Evolutionary conservation across 2,113 vertebrate genomes (phyloP), one percentile per base, ranked within the genome.

Genomic region (Dolichotis patagonum): DNA sequence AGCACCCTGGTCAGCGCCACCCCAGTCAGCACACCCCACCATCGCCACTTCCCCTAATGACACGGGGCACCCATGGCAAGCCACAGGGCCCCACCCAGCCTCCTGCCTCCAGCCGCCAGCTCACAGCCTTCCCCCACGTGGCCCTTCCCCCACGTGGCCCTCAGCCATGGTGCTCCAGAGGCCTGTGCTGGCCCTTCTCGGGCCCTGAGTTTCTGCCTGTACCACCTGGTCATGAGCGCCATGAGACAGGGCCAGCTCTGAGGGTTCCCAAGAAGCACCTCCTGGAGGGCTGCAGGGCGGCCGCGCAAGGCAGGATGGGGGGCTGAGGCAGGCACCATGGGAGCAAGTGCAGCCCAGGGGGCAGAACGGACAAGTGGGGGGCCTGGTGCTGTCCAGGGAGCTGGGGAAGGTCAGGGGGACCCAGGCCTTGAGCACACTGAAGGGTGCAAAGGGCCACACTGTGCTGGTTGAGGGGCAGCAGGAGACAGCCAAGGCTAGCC

Each of bases 31-130:
- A 0, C 32, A 19, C 38, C 38, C 63, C 12, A n/a, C 19, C 11
- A 3, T 35, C 0, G 5, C 38, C 0, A 8, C 7, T 22, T 49
- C 71, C 75, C 5, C 5, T 2, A 43, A 11, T 3, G 22, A 7
- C 41, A 28, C 35, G 5, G 41, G 62, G 35, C 1, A 10, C 54
- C 54, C 26, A 5, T 2, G 30, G 14, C 75, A 65, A 77, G 73
- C 60, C 30, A 35, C 69, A 46, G n/a, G 38, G 38, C 9, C 3
- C 63, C 24, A 7, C 26, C 14, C 12, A 6, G 30, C 3, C 52
- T 11, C 41, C 41, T 22, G 16, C 43, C 83, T 22, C 5, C 35
- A 28, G 24, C 56, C 38, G 8, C 41, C 24, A 11, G 11, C 49
- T 80, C 4, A 1, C 1, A 24, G 43, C 14, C 46, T 9, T 30